Conservation (phyloP, 2,888 invertebrate species). For the Cataglyphis albicans region DNA sequence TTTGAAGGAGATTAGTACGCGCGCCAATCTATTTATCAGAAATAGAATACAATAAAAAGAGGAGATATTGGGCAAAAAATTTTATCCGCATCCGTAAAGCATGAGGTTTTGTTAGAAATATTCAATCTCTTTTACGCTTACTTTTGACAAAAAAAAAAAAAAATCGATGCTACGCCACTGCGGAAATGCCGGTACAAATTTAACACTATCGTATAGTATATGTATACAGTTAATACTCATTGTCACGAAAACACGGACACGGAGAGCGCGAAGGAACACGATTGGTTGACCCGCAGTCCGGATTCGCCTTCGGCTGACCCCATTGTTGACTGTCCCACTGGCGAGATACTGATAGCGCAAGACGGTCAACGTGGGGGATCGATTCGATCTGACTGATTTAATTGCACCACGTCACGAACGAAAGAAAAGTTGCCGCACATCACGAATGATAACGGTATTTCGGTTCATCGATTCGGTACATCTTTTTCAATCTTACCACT, state of each 20-base stretch:
- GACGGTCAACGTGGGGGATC: constrained; percentile 58
- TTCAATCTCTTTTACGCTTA: constrained; percentile 12
- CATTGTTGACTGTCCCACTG: constrained; percentile 79
- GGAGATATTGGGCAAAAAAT: background rate
- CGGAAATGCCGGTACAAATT: constrained; percentile 42
- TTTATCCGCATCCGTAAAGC: background rate
- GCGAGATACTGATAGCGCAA: constrained; percentile 71
- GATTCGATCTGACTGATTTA: constrained; percentile 58
- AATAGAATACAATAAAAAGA: background rate
- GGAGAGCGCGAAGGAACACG: constrained; percentile 57
- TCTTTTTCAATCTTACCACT: background rate
- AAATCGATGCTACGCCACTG: constrained; percentile 27
- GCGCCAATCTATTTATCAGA: background rate
- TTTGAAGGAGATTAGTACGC: background rate
- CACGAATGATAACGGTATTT: constrained; percentile 42
- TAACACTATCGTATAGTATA: constrained; percentile 52
- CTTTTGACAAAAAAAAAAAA: background rate
- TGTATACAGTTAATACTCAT: constrained; percentile 71
- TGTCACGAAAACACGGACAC: constrained; percentile 63
- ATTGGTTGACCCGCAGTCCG: constrained; percentile 76
- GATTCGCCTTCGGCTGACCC: constrained; percentile 79
- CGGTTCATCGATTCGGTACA: background rate
- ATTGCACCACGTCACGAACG: constrained; percentile 30
- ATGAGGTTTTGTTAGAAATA: background rate
- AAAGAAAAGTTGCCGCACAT: constrained; percentile 23